A percentile compares a stretch with the other conserved stretches of the same genome.
Conservation (phyloP, 2,888 invertebrate species). For the Neria commutata region DNA sequence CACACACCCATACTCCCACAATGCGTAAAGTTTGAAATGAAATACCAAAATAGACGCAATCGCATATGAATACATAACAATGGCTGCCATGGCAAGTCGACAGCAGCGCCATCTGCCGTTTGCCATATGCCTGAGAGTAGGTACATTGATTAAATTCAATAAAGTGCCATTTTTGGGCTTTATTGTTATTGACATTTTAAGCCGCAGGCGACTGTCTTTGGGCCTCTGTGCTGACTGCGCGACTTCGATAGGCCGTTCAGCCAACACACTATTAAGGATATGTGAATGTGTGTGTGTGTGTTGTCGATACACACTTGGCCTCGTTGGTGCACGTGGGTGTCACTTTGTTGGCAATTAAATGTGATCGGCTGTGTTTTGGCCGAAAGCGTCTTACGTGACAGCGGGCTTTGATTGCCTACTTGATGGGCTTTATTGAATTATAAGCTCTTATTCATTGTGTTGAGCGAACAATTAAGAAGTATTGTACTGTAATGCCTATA, state of each 20-base stretch:
- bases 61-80: conserved; percentile 17
- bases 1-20: neutral
- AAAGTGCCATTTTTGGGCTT: conserved; percentile 8
- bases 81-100: neutral
- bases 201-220: neutral
- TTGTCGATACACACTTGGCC: neutral
- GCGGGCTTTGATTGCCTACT: too few species aligned
- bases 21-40: conserved; percentile 10
- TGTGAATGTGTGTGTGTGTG: neutral
- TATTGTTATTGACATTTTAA: conserved; percentile 16
- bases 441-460: too few species aligned
- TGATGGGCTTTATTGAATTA: too few species aligned
- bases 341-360: neutral
- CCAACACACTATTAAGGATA: too few species aligned
- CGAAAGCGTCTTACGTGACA: too few species aligned
- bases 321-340: too few species aligned
- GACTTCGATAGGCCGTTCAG: too few species aligned
- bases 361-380: neutral
- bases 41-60: conserved; percentile 14
- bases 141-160: conserved; percentile 16
- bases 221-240: neutral
- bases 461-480: too few species aligned
- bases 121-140: neutral
- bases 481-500: too few species aligned
- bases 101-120: neutral